These are phyloP conservation scores for Papilio machaon DNA, from an alignment of 1,140 invertebrate genomes.

Conservation along the genomic window DNA sequence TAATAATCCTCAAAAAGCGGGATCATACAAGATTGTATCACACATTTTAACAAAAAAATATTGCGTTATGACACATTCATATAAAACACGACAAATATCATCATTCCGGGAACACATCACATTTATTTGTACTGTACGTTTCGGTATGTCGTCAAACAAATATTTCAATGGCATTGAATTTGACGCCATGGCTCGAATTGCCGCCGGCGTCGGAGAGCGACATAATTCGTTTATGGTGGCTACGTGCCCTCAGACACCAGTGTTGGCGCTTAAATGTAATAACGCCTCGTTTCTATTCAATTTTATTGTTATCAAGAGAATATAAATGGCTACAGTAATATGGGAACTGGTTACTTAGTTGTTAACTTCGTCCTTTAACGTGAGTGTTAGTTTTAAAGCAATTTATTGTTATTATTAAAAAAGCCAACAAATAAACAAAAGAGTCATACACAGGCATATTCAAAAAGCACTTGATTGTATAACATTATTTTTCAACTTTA, in stretches of 20 bases:
- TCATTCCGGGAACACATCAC: conserved; percentile 24
- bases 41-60: not conserved
- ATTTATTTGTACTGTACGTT: conserved; percentile 28
- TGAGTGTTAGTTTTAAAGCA: not conserved
- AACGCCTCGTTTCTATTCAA: conserved; percentile 30
- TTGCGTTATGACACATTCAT: not conserved
- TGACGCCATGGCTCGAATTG: conserved; percentile 35
- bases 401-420: too few relatives aligned
- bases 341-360: conserved; percentile 22
- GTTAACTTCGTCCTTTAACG: not conserved
- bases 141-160: conserved; percentile 35
- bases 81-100: conserved; percentile 4
- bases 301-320: conserved; percentile 33
- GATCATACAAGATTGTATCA: not conserved
- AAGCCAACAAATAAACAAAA: too few relatives aligned
- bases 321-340: conserved; percentile 30
- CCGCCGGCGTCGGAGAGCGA: conserved; percentile 26
- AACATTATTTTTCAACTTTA: not conserved
- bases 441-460: too few relatives aligned
- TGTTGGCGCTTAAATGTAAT: conserved; percentile 37
- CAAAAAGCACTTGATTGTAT: too few relatives aligned
- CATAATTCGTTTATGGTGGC: conserved; percentile 37
- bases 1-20: not conserved
- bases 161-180: conserved; percentile 35
- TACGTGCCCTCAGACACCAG: conserved; percentile 32